Evolutionary conservation across 2,113 vertebrate genomes (phyloP).

Genomic region (Gadus macrocephalus): DNA sequence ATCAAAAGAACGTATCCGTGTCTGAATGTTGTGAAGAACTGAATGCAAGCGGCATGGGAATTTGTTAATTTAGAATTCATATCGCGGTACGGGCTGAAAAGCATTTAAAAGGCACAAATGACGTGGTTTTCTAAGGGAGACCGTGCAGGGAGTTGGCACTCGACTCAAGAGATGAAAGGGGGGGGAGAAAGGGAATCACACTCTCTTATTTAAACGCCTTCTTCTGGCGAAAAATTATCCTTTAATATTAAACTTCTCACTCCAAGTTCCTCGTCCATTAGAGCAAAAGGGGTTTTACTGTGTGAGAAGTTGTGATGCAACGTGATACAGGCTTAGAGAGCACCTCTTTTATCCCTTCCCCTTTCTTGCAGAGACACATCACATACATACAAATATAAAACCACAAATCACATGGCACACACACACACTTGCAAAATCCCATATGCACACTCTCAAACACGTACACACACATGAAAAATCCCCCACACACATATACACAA

Average conservation of each 20-base stretch:
- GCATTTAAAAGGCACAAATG: slow-evolving; percentile 59
- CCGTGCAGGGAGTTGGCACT: slow-evolving; percentile 22
- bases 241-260: no score
- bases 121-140: slow-evolving; percentile 32
- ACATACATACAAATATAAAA: no score
- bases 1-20: slow-evolving; percentile 33
- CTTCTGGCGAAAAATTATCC: no score
- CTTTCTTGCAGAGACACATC: no score
- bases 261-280: no score
- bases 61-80: slow-evolving; percentile 64
- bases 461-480: neutral
- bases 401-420: neutral
- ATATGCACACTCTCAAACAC: neutral
- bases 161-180: slow-evolving; percentile 13
- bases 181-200: neutral
- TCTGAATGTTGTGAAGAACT: slow-evolving; percentile 39
- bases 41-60: slow-evolving; percentile 44
- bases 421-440: neutral
- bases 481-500: neutral
- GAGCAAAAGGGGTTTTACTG: no score
- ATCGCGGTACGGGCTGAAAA: slow-evolving; percentile 42
- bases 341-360: no score
- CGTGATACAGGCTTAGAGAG: no score
- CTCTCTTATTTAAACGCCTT: neutral
- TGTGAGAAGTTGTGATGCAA: no score